These are phyloP conservation scores for Amblyopsis hoosieri DNA, from an alignment of 2,797 vertebrate genomes.

Conservation along the genomic window DNA sequence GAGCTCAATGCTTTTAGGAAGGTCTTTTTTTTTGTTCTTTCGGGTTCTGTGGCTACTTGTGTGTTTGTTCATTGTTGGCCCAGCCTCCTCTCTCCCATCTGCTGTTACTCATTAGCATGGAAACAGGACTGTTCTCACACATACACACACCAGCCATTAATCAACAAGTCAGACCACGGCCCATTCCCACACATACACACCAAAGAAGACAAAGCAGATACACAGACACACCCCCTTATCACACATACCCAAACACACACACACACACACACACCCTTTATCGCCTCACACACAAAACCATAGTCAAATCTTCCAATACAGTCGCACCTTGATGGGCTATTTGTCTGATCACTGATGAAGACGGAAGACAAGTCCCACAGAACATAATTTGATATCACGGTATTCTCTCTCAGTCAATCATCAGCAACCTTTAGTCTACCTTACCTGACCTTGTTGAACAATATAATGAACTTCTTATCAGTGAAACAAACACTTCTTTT, in stretches of 20 bases:
- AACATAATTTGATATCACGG: no score
- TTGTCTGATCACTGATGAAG: no score
- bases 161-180: constrained; percentile 77
- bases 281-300: neutral
- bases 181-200: constrained; percentile 78
- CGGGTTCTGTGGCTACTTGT: constrained; percentile 60
- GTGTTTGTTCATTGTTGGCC: constrained; percentile 75
- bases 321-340: no score
- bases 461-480: no score
- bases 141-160: constrained; percentile 79
- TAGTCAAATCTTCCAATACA: neutral
- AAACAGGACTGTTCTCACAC: constrained; percentile 79
- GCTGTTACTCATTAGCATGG: constrained; percentile 77
- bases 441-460: no score
- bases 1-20: constrained; percentile 20
- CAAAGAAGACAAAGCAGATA: constrained; percentile 69
- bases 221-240: constrained; percentile 41
- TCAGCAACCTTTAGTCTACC: no score
- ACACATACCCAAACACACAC: constrained; percentile 9
- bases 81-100: constrained; percentile 75
- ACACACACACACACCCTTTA: neutral
- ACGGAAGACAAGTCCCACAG: no score
- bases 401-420: no score
- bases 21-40: constrained; percentile 42
- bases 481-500: no score